Evolutionary conservation across 2,797 vertebrate genomes (phyloP).

Genomic region (Fistularia commersonii): DNA sequence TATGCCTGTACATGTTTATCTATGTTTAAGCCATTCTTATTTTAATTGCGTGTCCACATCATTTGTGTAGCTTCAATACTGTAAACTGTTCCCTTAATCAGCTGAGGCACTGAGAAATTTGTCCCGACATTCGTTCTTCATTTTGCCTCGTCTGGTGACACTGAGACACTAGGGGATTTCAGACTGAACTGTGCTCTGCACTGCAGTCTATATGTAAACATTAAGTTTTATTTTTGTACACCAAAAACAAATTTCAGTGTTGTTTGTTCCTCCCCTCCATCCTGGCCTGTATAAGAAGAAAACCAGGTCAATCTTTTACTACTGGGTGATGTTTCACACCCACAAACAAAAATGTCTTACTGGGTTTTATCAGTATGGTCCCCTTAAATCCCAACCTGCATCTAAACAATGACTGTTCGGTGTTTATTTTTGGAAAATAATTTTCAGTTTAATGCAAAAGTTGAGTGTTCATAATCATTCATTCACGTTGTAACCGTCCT

Average conservation of each 20-base stretch:
- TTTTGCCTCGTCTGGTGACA: conserved; percentile 21
- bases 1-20: conserved; percentile 49
- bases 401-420: conserved; percentile 36
- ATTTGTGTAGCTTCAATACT: conserved; percentile 38
- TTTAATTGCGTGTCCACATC: conserved; percentile 17
- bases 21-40: conserved; percentile 42
- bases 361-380: conserved; percentile 75
- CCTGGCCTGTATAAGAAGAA: conserved; percentile 22
- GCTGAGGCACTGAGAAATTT: conserved; percentile 23
- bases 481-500: conserved; percentile 56
- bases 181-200: conserved; percentile 13
- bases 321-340: conserved; percentile 36
- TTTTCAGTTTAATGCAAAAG: conserved; percentile 38
- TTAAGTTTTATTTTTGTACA: conserved; percentile 58
- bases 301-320: conserved; percentile 34
- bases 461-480: conserved; percentile 56
- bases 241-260: conserved; percentile 41
- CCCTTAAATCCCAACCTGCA: conserved; percentile 19
- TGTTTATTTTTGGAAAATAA: conserved; percentile 39
- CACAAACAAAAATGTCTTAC: conserved; percentile 52
- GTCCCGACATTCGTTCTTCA: conserved; percentile 21
- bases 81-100: conserved; percentile 30
- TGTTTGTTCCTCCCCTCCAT: conserved; percentile 24
- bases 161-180: conserved; percentile 11
- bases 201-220: conserved; percentile 25